Evolutionary conservation across 2,113 vertebrate species (phyloP).

Genomic region (Notarius lentiginosus): DNA sequence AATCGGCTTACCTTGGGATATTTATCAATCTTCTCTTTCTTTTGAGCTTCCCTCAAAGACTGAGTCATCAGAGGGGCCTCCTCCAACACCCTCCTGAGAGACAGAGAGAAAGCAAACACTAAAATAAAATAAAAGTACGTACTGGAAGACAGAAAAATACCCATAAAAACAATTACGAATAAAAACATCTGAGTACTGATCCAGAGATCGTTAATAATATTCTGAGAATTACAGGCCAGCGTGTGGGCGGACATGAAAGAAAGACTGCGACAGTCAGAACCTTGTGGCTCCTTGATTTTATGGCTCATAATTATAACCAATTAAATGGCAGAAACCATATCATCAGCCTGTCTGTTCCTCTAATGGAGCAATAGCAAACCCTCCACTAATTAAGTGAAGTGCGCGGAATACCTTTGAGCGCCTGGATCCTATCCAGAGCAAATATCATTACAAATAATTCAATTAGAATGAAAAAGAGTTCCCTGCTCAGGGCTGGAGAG

Average conservation of each 20-base stretch:
- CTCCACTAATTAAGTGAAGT: conserved; percentile 34
- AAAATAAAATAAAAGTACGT: background rate
- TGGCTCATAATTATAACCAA: conserved; percentile 63
- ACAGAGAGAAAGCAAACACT: background rate
- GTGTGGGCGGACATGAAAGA: background rate
- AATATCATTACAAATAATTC: conserved; percentile 22
- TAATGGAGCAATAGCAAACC: conserved; percentile 6
- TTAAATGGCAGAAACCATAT: conserved; percentile 54
- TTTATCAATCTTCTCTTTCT: conserved; percentile 84
- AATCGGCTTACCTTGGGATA: conserved; percentile 84
- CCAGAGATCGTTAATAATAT: conserved; percentile 25
- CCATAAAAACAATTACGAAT: conserved; percentile 9
- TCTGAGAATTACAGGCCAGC: conserved; percentile 3
- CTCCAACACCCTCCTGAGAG: conserved; percentile 81
- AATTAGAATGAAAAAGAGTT: conserved; percentile 1
- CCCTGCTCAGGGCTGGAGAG: background rate
- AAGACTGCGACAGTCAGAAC: conserved; percentile 49
- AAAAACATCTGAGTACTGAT: conserved; percentile 21
- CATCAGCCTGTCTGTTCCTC: conserved; percentile 51
- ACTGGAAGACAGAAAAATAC: background rate
- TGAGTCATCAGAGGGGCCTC: conserved; percentile 89
- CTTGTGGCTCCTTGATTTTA: conserved; percentile 63
- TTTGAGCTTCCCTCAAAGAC: conserved; percentile 79
- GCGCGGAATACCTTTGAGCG: conserved; percentile 50
- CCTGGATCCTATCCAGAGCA: conserved; percentile 44